Evolutionary conservation across 2,888 invertebrate genomes (phyloP).

Genomic region (Shargacucullia verbasci): DNA sequence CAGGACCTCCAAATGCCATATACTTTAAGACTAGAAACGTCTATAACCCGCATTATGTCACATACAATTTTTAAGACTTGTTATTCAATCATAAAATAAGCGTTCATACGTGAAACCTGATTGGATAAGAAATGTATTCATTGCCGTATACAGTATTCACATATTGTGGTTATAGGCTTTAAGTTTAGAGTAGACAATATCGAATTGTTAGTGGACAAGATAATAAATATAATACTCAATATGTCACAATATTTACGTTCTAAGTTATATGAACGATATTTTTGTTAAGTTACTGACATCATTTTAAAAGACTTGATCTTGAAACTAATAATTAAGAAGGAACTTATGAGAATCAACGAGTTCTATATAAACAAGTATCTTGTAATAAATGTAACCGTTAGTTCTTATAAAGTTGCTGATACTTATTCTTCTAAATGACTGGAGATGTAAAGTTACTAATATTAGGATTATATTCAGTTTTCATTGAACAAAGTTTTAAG

Average conservation of each 20-base stretch:
- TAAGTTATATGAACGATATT: constrained; percentile 10
- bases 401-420: constrained; percentile 12
- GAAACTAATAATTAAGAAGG: constrained; percentile 7
- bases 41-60: constrained; percentile 34
- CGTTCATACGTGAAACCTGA: constrained; percentile 37
- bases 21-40: constrained; percentile 51
- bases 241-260: constrained; percentile 34
- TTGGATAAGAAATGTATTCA: constrained; percentile 33
- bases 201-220: constrained; percentile 37
- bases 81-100: constrained; percentile 38
- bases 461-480: constrained; percentile 14
- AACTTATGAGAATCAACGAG: constrained; percentile 16
- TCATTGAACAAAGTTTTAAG: constrained; percentile 11
- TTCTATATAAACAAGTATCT: constrained; percentile 8
- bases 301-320: constrained; percentile 30
- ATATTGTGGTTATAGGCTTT: constrained; percentile 46
- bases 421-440: constrained; percentile 11
- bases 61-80: constrained; percentile 25
- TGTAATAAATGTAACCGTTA: constrained; percentile 13
- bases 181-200: constrained; percentile 38
- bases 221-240: constrained; percentile 58
- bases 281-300: constrained; percentile 14
- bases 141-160: constrained; percentile 42
- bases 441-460: constrained; percentile 1
- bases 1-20: constrained; percentile 58